phyloP scores from a whole-genome alignment of 1,140 invertebrate genomes.

The Aphelenchoides avenae region DNA sequence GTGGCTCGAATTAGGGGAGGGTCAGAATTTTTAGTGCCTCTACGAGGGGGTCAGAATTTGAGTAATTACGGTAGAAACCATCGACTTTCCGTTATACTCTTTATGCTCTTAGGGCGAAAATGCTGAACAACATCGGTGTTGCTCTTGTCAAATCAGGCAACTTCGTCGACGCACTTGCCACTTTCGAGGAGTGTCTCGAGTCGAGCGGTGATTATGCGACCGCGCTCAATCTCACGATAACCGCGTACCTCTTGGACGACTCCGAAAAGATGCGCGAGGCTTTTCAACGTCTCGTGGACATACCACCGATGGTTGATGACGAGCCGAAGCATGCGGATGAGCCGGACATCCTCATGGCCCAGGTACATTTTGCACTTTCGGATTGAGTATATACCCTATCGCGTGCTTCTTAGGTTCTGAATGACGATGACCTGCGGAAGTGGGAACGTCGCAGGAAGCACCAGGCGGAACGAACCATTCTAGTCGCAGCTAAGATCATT shows the following conservation, averaged over 20 bases:
- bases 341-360: too few species aligned
- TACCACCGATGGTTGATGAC: conserved; percentile 75
- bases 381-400: conserved; percentile 12
- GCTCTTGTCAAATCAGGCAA: conserved; percentile 91
- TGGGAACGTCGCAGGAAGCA: conserved; percentile 72
- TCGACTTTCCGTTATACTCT: too few species aligned
- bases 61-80: too few species aligned
- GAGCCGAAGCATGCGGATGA: conserved; percentile 1
- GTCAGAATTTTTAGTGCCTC: too few species aligned
- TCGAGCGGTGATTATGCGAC: conserved; percentile 72
- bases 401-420: conserved; percentile 20
- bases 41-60: too few species aligned
- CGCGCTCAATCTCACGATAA: conserved; percentile 83
- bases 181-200: conserved; percentile 95
- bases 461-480: conserved; percentile 77
- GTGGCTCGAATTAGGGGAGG: too few species aligned
- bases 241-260: conserved; percentile 86
- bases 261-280: conserved; percentile 86
- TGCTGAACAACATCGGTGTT: conserved; percentile 96
- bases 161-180: conserved; percentile 86
- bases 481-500: conserved; percentile 85
- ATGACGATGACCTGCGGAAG: conserved; percentile 70
- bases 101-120: conserved; percentile 72
- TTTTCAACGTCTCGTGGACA: conserved; percentile 82
- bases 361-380: too few species aligned